Conservation (phyloP, 2,888 invertebrate genomes). For the Drosophila infuscata region DNA sequence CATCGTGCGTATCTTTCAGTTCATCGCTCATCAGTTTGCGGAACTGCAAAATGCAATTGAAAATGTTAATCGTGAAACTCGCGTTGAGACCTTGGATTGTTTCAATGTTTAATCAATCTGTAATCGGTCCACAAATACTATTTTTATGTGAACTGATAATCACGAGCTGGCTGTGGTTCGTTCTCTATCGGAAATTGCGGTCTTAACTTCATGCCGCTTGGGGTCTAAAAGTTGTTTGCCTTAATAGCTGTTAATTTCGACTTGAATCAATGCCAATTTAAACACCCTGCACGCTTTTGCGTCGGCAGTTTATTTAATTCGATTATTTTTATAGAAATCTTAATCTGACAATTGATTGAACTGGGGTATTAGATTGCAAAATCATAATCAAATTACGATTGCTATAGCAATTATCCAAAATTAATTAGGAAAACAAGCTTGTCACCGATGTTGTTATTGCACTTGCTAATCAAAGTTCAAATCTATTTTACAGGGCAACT, state of each 20-base stretch:
- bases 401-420: fast-evolving
- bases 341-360: neutral
- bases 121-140: conserved; percentile 9
- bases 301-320: neutral
- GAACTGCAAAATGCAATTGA: conserved; percentile 87
- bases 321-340: neutral
- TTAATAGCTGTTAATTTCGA: conserved; percentile 55
- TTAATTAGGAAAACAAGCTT: neutral
- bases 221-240: conserved; percentile 37
- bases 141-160: conserved; percentile 12
- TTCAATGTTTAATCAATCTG: neutral
- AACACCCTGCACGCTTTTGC: conserved; percentile 16
- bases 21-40: conserved; percentile 89
- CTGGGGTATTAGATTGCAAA: neutral
- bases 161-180: neutral
- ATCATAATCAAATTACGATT: neutral
- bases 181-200: conserved; percentile 9
- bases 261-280: conserved; percentile 47
- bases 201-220: conserved; percentile 20
- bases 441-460: neutral
- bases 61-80: neutral
- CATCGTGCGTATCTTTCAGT: conserved; percentile 90
- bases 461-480: neutral
- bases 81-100: conserved; percentile 5
- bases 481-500: conserved; percentile 2